Evolutionary conservation across 2,888 invertebrate species (phyloP), one percentile per base, ranked within the genome.

Genomic region (Atrina japonica): DNA sequence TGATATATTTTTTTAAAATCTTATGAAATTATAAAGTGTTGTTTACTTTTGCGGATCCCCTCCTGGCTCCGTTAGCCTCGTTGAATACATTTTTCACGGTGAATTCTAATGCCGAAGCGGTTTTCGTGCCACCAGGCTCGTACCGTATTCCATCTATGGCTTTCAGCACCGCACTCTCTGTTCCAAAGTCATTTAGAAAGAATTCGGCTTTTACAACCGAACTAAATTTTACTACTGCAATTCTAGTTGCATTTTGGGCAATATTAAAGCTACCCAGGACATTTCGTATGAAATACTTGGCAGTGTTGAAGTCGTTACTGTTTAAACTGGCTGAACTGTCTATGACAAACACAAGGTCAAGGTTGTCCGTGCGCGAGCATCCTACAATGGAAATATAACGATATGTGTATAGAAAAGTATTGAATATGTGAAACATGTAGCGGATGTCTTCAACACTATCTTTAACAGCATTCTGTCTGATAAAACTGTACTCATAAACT

Each of bases 261-360:
- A 91, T 83, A 65, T 89, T 86, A 47, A 91, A 82, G 3, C 85
- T 84, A 35, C 84, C 78, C 2, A 90, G 80, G 21, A 90, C 77
- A 52, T 83, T 83, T 35, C 82, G 74, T 1, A 90, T 87, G 71
- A 91, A 91, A 35, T 81, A 65, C 49, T 88, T 83, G 29, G 80
- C 71, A 1, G 59, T 68, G 2, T 78, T 86, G 71, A 91, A 91
- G 58, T 86, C 80, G 2, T 77, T 69, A 1, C 59, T 60, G 6
- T 89, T 88, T 30, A 91, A 81, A 21, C 89, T 90, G 3, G 90
- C 88, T 9, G 90, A 90, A 6, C 88, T 89, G 75, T 91, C 91
- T 45, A 91, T 78, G 27, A 91, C 73, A 40, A 91, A 86, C 0
- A 87, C 86, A 14, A 91, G 78, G 76, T 91, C 91, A 11, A 90